phyloP scores from a whole-genome alignment of 2,888 invertebrate species.

The Biston stratarius region DNA sequence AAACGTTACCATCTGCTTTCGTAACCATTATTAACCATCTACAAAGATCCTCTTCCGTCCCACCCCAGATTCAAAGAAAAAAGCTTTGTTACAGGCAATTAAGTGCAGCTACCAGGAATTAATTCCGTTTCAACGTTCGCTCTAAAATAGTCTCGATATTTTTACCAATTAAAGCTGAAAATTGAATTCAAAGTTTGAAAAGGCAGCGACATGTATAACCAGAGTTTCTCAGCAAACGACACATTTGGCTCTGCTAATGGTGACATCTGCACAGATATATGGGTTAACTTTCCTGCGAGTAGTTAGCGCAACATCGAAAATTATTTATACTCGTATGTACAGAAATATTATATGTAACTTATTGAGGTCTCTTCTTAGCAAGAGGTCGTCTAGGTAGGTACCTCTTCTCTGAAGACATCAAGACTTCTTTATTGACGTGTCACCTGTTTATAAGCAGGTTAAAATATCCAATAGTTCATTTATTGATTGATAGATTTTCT shows the following conservation, averaged over 20 bases:
- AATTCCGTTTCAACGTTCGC: slow-evolving; percentile 56
- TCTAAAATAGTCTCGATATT: slow-evolving; percentile 45
- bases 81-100: slow-evolving; percentile 75
- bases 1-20: slow-evolving; percentile 57
- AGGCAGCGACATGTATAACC: slow-evolving; percentile 23
- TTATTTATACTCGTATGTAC: slow-evolving; percentile 2
- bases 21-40: slow-evolving; percentile 65
- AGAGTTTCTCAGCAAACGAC: slow-evolving; percentile 33
- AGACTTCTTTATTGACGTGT: too few species aligned
- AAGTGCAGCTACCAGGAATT: slow-evolving; percentile 69
- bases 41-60: slow-evolving; percentile 60
- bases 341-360: too few species aligned
- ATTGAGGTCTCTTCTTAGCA: too few species aligned
- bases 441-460: too few species aligned
- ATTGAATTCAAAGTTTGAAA: slow-evolving; percentile 32
- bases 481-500: too few species aligned
- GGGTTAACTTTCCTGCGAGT: slow-evolving; percentile 28
- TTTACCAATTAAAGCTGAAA: slow-evolving; percentile 39
- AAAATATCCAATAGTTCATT: too few species aligned
- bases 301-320: slow-evolving; percentile 13
- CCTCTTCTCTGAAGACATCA: too few species aligned
- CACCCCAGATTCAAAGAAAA: slow-evolving; percentile 63
- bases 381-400: too few species aligned
- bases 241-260: slow-evolving; percentile 34
- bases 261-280: slow-evolving; percentile 31